Conservation (phyloP, 2,888 invertebrate species). For the Schizotus pectinicornis region DNA sequence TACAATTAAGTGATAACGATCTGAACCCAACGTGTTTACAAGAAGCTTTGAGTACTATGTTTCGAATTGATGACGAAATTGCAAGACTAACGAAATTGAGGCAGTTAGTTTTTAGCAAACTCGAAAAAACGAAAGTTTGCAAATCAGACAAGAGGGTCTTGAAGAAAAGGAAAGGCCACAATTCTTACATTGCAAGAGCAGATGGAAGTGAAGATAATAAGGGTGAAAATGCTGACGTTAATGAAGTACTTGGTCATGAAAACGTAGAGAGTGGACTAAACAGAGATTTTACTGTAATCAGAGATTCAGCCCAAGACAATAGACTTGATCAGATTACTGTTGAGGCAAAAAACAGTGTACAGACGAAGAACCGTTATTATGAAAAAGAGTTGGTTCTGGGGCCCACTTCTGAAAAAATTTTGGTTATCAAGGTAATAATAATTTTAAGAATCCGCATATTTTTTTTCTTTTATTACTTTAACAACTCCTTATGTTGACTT, state of each 20-base stretch:
- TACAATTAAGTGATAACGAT: background rate
- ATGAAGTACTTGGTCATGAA: no score
- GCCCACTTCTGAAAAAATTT: constrained; percentile 40
- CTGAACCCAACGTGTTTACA: background rate
- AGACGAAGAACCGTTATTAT: constrained; percentile 13
- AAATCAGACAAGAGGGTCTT: background rate
- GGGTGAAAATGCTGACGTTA: no score
- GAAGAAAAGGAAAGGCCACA: constrained; percentile 1
- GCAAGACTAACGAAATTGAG: constrained; percentile 40
- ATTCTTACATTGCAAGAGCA: background rate
- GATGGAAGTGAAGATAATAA: background rate
- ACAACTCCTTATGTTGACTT: background rate
- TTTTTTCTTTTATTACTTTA: constrained; percentile 44
- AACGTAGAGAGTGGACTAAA: background rate
- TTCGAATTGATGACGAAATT: constrained; percentile 44
- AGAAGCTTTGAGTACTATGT: constrained; percentile 34
- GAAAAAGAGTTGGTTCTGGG: constrained; percentile 37
- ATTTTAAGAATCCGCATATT: constrained; percentile 4
- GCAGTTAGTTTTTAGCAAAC: constrained; percentile 34
- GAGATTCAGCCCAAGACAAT: no score
- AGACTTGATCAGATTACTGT: no score
- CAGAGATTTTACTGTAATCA: no score
- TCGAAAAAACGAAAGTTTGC: constrained; percentile 7
- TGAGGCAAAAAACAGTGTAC: background rate
- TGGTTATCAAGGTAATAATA: constrained; percentile 42